Percentiles rank a stretch among this genome's conserved stretches.
Evolutionary conservation across 2,797 vertebrate species (phyloP).

Genomic region (Eremophila alpestris): DNA sequence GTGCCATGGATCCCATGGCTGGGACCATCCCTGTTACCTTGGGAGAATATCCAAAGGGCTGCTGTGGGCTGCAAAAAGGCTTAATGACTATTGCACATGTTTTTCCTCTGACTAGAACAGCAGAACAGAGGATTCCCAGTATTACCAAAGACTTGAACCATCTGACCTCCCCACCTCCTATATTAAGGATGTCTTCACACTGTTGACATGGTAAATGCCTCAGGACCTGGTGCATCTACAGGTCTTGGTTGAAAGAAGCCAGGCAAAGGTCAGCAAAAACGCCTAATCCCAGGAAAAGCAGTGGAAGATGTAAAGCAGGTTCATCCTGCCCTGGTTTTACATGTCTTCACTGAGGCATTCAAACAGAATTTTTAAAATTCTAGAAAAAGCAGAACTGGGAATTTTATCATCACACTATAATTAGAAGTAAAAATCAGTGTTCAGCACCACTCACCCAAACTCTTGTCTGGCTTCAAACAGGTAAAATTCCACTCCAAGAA

Average conservation of each 20-base stretch:
- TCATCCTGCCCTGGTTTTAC: not conserved
- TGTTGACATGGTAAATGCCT: not conserved
- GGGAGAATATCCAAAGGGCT: not conserved
- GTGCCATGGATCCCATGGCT: not conserved
- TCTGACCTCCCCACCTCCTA: no score
- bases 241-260: not conserved
- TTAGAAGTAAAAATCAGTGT: not conserved
- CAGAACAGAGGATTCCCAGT: not conserved
- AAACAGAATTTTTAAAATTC: not conserved
- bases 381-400: not conserved
- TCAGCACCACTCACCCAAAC: not conserved
- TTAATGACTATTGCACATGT: not conserved
- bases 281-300: not conserved
- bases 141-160: not conserved
- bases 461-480: not conserved
- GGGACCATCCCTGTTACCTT: not conserved
- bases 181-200: not conserved
- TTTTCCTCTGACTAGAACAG: not conserved
- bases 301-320: not conserved
- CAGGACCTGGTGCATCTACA: not conserved
- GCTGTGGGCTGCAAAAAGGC: not conserved
- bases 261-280: not conserved
- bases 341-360: not conserved
- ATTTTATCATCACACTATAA: not conserved
- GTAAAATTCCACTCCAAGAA: no score